A percentile compares a stretch with the other conserved stretches of the same genome.
These are phyloP conservation scores for Resseliella maxima DNA, from an alignment of 2,888 invertebrate species.

Conservation along the genomic window DNA sequence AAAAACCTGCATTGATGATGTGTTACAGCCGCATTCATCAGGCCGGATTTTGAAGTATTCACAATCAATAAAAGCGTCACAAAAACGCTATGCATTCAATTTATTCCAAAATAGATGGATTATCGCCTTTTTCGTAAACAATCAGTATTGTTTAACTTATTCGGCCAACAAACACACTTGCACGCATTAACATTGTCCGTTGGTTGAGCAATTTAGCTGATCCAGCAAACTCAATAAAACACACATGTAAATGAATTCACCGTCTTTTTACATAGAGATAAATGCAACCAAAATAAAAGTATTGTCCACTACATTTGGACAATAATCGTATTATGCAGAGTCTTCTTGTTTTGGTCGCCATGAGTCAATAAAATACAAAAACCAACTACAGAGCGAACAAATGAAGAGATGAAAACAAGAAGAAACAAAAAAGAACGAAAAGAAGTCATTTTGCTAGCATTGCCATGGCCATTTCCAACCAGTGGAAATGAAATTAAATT, in stretches of 20 bases:
- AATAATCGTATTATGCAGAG: background rate
- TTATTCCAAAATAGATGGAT: background rate
- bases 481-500: background rate
- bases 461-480: background rate
- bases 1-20: too few relatives aligned
- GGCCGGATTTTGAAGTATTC: too few relatives aligned
- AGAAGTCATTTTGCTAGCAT: too few relatives aligned
- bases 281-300: background rate
- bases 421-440: too few relatives aligned
- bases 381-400: background rate
- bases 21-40: too few relatives aligned
- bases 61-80: too few relatives aligned
- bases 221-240: background rate
- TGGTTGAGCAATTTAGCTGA: background rate
- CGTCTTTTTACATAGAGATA: background rate
- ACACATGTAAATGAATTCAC: background rate
- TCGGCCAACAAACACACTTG: too few relatives aligned
- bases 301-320: background rate
- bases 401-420: background rate
- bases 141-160: background rate
- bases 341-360: background rate
- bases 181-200: too few relatives aligned
- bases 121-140: background rate
- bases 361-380: slow-evolving; percentile 16
- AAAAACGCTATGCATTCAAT: background rate